Evolutionary conservation across 2,113 vertebrate genomes (phyloP), one percentile per base, ranked within the genome.

Genomic region (Ammodramus savannarum): DNA sequence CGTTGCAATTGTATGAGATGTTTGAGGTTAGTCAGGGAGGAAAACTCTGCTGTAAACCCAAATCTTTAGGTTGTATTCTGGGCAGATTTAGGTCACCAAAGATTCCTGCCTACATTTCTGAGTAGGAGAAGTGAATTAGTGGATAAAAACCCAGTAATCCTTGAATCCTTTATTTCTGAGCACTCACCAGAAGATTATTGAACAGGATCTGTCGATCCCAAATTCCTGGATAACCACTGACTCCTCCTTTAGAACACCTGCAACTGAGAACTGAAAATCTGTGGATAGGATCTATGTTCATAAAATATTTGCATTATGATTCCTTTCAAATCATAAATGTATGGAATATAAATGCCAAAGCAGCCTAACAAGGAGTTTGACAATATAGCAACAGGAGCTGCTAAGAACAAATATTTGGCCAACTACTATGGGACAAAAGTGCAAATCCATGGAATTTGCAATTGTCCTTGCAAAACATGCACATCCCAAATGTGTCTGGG

Each of bases 391-490:
- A 88, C 32, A 91, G 67, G 58, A 90, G 63, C 51, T 88, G 67
- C 38, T 87, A 77, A 95, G 75, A 77, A 78, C 78, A 96, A 95
- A 78, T 87, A 95, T 90, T 94, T 96, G 78, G 52, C 84, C 81
- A 73, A 52, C 59, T 83, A 52, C 55, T 74, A 59, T 1, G 13
- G 63, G 67, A 63, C 41, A 52, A 87, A 90, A 26, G 22, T 61
- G 55, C 39, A 94, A 85, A 88, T 31, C 71, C 16, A 2, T 7
- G 26, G 43, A 77, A 83, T 88, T 58, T 85, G n/a, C 62, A 69
- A 25, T 31, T 83, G 23, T 48, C 38, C 23, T 4, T 68, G 76
- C 16, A 81, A 85, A 93, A 78, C 39, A 21, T 11, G 48, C 55
- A 48, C 38, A 79, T 51, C 39, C 34, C 44, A 31, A 61, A 32